Evolutionary conservation across 2,113 vertebrate species (phyloP).

Genomic region (Edolisoma coerulescens): DNA sequence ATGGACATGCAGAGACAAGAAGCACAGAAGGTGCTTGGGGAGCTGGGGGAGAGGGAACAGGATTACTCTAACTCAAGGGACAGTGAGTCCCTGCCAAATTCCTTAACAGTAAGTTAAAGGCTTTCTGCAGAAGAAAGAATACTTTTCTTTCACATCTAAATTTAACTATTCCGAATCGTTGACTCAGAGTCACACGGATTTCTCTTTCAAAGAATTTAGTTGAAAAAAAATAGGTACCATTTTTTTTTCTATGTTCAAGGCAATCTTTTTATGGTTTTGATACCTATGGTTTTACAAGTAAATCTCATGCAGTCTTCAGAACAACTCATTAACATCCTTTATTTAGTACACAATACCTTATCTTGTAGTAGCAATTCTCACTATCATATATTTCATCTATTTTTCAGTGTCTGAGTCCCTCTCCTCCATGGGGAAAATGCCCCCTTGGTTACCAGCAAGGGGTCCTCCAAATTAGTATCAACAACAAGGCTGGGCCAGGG

Average conservation of each 20-base stretch:
- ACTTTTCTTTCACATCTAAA: not conserved
- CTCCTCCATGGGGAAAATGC: not conserved
- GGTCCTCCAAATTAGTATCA: not conserved
- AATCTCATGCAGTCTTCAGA: not conserved
- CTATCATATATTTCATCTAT: not conserved
- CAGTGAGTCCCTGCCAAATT: not conserved
- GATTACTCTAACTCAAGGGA: not conserved
- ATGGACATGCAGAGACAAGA: not conserved
- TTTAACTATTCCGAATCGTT: not conserved
- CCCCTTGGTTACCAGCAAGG: not conserved
- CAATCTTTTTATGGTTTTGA: not conserved
- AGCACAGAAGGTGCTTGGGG: not conserved
- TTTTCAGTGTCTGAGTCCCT: not conserved
- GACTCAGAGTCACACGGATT: not conserved
- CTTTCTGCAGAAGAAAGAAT: not conserved
- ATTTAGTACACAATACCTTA: not conserved
- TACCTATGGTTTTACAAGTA: not conserved
- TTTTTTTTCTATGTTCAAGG: not conserved
- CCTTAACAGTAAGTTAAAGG: not conserved
- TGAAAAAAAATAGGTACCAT: not conserved
- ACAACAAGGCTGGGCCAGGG: not conserved
- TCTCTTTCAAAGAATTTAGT: not conserved
- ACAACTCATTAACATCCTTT: not conserved
- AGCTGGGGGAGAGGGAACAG: not conserved
- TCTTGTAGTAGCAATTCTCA: not conserved